A percentile compares a stretch with the other conserved stretches of the same genome.
Conservation (phyloP, 1,140 invertebrate genomes). For the Temnothorax curvispinosus region DNA sequence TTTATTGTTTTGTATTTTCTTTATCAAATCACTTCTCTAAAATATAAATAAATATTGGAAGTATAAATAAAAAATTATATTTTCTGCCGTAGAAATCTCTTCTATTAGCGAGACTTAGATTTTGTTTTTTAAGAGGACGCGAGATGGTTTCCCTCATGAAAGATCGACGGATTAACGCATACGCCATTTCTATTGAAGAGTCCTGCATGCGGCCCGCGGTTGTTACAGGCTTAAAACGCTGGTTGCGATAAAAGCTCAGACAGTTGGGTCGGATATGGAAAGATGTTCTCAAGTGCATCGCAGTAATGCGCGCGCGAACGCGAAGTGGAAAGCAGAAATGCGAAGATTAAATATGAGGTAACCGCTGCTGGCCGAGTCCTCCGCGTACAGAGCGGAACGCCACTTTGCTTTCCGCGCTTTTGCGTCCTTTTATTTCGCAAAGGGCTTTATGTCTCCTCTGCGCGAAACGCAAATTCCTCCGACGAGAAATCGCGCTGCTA, state of each 20-base stretch:
- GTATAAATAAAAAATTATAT: neutral
- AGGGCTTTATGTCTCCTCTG: conserved; percentile 44
- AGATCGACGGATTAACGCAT: conserved; percentile 48
- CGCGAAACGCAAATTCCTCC: conserved; percentile 51
- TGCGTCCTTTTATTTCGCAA: conserved; percentile 50
- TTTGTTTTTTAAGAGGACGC: neutral
- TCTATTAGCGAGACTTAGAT: neutral
- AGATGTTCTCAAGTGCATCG: conserved; percentile 48
- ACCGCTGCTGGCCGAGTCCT: neutral
- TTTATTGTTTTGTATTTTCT: neutral
- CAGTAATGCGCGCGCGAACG: conserved; percentile 54
- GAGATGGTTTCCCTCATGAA: neutral
- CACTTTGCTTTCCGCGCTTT: conserved; percentile 60
- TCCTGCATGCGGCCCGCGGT: neutral
- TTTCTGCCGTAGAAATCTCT: neutral
- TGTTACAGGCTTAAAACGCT: conserved; percentile 45
- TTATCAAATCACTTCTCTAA: neutral
- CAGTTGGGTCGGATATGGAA: conserved; percentile 49
- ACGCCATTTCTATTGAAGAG: conserved; percentile 15
- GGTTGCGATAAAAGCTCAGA: conserved; percentile 54
- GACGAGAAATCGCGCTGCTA: conserved; percentile 24
- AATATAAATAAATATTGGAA: neutral
- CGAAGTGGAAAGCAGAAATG: conserved; percentile 56
- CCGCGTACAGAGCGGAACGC: conserved; percentile 36
- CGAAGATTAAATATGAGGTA: conserved; percentile 62